Conservation (phyloP, 2,888 invertebrate genomes). For the Drosophila anceps region DNA sequence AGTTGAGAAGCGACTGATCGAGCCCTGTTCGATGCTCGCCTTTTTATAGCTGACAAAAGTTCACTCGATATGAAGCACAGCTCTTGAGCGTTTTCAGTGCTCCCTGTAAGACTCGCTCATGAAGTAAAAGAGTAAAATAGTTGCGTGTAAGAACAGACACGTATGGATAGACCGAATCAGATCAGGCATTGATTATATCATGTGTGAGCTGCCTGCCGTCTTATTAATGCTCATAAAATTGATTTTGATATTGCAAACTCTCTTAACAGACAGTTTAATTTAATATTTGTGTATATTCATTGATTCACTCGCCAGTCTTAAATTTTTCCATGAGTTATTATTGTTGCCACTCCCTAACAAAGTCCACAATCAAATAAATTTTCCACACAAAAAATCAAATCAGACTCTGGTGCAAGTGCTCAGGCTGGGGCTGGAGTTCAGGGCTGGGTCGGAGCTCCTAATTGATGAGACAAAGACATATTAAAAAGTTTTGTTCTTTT, state of each 20-base stretch:
- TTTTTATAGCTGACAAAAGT: slow-evolving; percentile 1
- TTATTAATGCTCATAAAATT: background rate
- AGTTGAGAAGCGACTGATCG: background rate
- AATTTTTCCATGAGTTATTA: slow-evolving; percentile 21
- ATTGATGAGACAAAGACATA: slow-evolving; percentile 33
- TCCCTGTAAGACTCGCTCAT: background rate
- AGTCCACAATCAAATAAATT: slow-evolving; percentile 38
- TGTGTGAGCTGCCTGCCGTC: background rate
- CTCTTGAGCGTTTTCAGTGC: background rate
- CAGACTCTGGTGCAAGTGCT: background rate
- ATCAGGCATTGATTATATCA: background rate
- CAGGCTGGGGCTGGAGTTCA: background rate
- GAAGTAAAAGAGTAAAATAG: background rate
- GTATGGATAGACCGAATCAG: background rate
- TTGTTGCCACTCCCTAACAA: slow-evolving; percentile 3
- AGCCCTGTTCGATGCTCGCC: background rate
- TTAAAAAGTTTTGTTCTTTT: slow-evolving; percentile 8
- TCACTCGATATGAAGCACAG: background rate
- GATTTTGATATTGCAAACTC: slow-evolving; percentile 1
- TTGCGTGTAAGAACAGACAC: background rate
- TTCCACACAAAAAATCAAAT: slow-evolving; percentile 22
- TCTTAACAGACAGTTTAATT: background rate
- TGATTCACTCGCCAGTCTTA: background rate
- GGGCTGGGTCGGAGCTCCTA: slow-evolving; percentile 14
- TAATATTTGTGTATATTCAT: background rate